Evolutionary conservation across 1,140 invertebrate species (phyloP).

Genomic region (Panagrolaimus sp.): DNA sequence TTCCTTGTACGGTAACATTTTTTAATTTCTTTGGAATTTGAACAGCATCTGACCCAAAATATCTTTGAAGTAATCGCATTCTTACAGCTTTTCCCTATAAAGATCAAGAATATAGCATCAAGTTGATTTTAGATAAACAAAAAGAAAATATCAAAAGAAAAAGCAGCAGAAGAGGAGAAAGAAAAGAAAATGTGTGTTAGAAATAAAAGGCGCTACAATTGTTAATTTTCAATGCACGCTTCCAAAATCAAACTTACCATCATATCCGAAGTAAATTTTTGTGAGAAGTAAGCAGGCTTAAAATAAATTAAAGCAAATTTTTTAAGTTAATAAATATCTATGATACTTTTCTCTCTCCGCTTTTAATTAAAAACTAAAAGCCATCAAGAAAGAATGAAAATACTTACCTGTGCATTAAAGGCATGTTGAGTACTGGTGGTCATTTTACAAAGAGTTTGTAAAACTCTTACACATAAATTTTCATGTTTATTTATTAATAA

Average conservation of each 20-base stretch:
- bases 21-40: constrained; percentile 19
- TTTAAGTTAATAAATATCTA: constrained; percentile 43
- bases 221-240: neutral
- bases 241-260: neutral
- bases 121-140: neutral
- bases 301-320: constrained; percentile 34
- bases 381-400: neutral
- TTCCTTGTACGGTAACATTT: no score
- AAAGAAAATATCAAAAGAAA: no score
- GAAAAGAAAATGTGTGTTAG: constrained; percentile 12
- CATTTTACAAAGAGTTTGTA: constrained; percentile 90
- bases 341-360: no score
- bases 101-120: constrained; percentile 18
- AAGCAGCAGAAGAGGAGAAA: constrained; percentile 4
- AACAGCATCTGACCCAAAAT: constrained; percentile 68
- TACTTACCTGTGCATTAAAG: constrained; percentile 81
- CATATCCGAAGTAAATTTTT: neutral
- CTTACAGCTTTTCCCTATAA: constrained; percentile 74
- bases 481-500: constrained; percentile 94
- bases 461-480: constrained; percentile 88
- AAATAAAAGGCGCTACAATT: neutral
- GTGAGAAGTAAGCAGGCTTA: constrained; percentile 7
- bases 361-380: neutral
- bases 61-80: constrained; percentile 75
- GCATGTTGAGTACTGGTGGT: constrained; percentile 84